Conservation (phyloP, 2,113 vertebrate genomes). For the Rostratula benghalensis region DNA sequence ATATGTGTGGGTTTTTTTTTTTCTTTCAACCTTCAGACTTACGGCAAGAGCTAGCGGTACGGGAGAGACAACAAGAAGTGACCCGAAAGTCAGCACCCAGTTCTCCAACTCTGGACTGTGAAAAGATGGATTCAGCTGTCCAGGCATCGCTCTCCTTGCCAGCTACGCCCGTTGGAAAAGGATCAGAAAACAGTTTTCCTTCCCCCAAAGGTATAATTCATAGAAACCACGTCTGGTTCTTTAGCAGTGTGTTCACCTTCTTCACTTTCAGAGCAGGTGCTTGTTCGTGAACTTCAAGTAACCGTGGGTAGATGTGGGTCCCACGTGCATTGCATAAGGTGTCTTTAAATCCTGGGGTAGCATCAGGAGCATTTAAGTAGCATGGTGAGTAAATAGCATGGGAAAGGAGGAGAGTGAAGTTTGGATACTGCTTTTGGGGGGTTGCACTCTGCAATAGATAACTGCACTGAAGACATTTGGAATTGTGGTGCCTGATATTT, state of each 20-base stretch:
- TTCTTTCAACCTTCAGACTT: constrained; percentile 78
- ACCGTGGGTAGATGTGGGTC: rapidly evolving
- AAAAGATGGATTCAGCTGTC: constrained; percentile 93
- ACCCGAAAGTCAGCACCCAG: constrained; percentile 92
- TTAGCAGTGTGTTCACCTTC: not conserved
- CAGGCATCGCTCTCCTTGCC: constrained; percentile 94
- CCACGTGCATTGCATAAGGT: not conserved
- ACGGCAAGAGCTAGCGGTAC: constrained; percentile 93
- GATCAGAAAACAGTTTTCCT: constrained; percentile 86
- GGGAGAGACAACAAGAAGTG: constrained; percentile 90
- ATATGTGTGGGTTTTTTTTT: rapidly evolving
- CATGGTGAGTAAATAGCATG: not conserved
- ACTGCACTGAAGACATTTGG: not conserved
- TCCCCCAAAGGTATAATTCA: constrained; percentile 83
- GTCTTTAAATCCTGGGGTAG: not conserved
- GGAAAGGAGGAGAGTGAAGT: not conserved
- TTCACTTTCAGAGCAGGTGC: not conserved
- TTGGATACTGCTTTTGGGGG: not conserved
- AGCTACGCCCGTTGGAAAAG: constrained; percentile 91
- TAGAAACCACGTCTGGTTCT: not conserved
- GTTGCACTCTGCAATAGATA: not conserved
- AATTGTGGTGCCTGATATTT: not conserved
- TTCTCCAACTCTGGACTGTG: constrained; percentile 91
- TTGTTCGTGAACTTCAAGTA: not conserved
- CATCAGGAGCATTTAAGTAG: not conserved